Percentiles rank a stretch among this genome's conserved stretches.
These are phyloP conservation scores for Drosophila formosana DNA, from an alignment of 2,888 invertebrate species.

Conservation along the genomic window DNA sequence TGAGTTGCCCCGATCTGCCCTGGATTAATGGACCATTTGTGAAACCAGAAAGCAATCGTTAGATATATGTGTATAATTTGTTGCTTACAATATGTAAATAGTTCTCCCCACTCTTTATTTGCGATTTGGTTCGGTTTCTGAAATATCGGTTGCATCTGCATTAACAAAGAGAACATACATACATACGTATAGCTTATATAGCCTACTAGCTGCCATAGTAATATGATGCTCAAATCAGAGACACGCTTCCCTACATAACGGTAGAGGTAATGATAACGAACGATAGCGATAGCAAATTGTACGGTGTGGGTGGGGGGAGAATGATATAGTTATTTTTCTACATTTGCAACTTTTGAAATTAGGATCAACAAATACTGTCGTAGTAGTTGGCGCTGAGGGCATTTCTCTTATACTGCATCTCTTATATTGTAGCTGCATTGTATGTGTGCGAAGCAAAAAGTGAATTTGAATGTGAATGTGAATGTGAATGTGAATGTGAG, in stretches of 20 bases:
- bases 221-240: conserved; percentile 49
- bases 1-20: neutral
- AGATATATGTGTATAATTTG: conserved; percentile 22
- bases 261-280: neutral
- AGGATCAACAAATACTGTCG: conserved; percentile 12
- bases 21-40: conserved; percentile 12
- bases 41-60: conserved; percentile 35
- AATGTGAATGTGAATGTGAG: neutral
- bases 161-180: neutral
- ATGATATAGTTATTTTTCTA: conserved; percentile 44
- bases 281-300: conserved; percentile 1
- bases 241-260: conserved; percentile 19
- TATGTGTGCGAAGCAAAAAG: neutral
- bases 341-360: conserved; percentile 18
- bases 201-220: conserved; percentile 56
- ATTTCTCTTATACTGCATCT: conserved; percentile 18
- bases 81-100: conserved; percentile 23
- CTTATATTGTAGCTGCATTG: conserved; percentile 3
- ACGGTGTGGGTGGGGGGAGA: neutral
- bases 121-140: neutral
- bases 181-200: conserved; percentile 29
- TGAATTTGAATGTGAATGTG: neutral
- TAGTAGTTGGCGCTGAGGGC: conserved; percentile 23
- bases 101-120: conserved; percentile 8
- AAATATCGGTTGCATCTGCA: conserved; percentile 1